Conservation (phyloP, 2,113 vertebrate species). For the Noctilio leporinus region DNA sequence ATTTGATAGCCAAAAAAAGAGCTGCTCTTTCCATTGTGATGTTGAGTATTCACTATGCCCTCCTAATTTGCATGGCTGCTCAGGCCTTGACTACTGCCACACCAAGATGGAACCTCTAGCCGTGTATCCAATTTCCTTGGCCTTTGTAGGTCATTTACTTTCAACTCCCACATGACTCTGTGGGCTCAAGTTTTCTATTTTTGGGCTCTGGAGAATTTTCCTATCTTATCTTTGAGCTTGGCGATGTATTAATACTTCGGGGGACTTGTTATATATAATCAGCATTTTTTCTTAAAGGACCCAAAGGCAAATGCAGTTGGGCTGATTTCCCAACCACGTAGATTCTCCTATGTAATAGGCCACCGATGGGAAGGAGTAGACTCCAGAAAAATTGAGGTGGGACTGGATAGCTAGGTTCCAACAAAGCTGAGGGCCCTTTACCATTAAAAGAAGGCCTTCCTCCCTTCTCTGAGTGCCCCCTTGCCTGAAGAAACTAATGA, state of each 20-base stretch:
- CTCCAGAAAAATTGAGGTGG: not conserved
- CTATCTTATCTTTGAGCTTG: not conserved
- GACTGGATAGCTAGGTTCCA: not conserved
- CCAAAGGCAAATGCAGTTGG: not conserved
- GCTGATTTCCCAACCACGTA: not conserved
- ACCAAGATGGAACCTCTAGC: not conserved
- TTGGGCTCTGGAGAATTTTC: not conserved
- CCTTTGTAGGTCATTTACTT: not conserved
- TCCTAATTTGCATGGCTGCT: not conserved
- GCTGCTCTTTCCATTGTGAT: not conserved
- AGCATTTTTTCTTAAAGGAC: not conserved
- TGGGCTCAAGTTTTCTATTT: not conserved
- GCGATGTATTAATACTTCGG: not conserved
- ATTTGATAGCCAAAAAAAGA: not conserved
- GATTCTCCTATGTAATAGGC: not conserved
- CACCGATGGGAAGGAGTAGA: not conserved
- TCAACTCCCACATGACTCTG: not conserved
- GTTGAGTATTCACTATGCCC: not conserved
- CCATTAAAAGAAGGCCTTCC: not conserved
- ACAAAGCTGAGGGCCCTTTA: not conserved
- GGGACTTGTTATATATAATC: not conserved
- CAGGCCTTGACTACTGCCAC: not conserved
- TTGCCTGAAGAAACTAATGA: not conserved
- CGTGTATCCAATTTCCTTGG: not conserved
- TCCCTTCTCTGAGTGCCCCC: not conserved